A percentile compares a stretch with the other conserved stretches of the same genome.
Conservation (phyloP, 2,888 invertebrate genomes). For the Hymenopus coronatus region DNA sequence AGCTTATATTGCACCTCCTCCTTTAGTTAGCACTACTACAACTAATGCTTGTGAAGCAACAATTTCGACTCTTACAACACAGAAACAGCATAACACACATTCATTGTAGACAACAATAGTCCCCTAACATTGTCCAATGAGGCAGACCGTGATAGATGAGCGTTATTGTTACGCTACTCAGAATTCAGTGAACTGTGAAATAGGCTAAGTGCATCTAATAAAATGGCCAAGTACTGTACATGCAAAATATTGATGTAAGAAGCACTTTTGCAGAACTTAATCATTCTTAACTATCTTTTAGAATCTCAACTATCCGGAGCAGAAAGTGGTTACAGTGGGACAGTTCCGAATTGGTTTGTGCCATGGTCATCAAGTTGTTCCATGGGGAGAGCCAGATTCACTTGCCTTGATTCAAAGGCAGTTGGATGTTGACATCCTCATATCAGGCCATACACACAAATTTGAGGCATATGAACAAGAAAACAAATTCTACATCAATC, state of each 20-base stretch:
- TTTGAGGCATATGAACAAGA: slow-evolving; percentile 98
- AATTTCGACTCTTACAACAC: too few relatives aligned
- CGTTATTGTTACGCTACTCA: too few relatives aligned
- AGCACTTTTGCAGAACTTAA: slow-evolving; percentile 14
- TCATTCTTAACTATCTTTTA: slow-evolving; percentile 48
- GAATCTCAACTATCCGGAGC: slow-evolving; percentile 92
- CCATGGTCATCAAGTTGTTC: slow-evolving; percentile 98
- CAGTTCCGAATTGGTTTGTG: slow-evolving; percentile 97
- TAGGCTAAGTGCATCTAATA: too few relatives aligned
- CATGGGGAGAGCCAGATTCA: slow-evolving; percentile 94
- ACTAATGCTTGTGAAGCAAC: too few relatives aligned
- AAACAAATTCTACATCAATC: slow-evolving; percentile 98
- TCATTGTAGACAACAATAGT: too few relatives aligned
- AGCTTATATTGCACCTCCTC: too few relatives aligned
- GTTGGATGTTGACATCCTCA: slow-evolving; percentile 96
- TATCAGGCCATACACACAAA: slow-evolving; percentile 97
- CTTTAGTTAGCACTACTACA: too few relatives aligned
- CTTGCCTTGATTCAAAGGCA: slow-evolving; percentile 92
- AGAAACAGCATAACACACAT: too few relatives aligned
- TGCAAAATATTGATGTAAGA: not conserved
- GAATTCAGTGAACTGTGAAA: too few relatives aligned
- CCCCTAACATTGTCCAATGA: too few relatives aligned
- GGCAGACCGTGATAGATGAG: too few relatives aligned
- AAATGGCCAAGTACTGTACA: too few relatives aligned
- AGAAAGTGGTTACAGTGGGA: slow-evolving; percentile 98